Base-by-base conservation (phyloP, 23 tunicate genomes). In the Clavelina lepadiformis region DNA sequence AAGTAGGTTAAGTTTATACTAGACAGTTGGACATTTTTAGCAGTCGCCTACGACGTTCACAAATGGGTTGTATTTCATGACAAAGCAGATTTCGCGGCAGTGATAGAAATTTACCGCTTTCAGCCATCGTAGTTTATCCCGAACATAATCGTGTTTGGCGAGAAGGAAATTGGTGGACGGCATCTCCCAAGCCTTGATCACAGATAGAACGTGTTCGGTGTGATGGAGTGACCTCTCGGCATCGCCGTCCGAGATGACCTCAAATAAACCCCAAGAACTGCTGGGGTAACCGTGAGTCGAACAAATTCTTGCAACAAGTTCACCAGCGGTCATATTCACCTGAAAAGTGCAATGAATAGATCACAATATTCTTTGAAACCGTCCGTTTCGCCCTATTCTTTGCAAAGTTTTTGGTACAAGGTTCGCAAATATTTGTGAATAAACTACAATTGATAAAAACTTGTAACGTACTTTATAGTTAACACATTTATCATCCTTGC, bases 401-500 rank as follows among this genome's bases (percentile, higher is more conserved):
- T 41, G 15, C 15, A 11, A 15, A 15, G 49, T n/a, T n/a, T n/a
- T n/a, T n/a, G n/a, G n/a, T n/a, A n/a, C n/a, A n/a, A n/a, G n/a
- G n/a, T n/a, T n/a, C n/a, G n/a, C n/a, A n/a, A n/a, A n/a, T n/a
- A n/a, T n/a, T n/a, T n/a, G n/a, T n/a, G n/a, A n/a, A n/a, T n/a
- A n/a, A n/a, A n/a, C n/a, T n/a, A n/a, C n/a, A n/a, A n/a, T n/a
- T n/a, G n/a, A 31, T 18, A 29, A 21, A 18, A 61, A 36, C 34
- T n/a, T n/a, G n/a, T n/a, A n/a, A n/a, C n/a, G n/a, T 57, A 84
- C 93, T 76, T 86, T 86, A 75, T 86, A 86, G 57, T 86, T 86
- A 34, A 66, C 81, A 51, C 95, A 86, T 67, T 78, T 67, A 27
- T 77, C 85, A 23, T 82, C 81, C 56, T 78, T 77, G 64, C 58